phyloP scores from a whole-genome alignment of 2,113 vertebrate species.

The Neomonachus schauinslandi region DNA sequence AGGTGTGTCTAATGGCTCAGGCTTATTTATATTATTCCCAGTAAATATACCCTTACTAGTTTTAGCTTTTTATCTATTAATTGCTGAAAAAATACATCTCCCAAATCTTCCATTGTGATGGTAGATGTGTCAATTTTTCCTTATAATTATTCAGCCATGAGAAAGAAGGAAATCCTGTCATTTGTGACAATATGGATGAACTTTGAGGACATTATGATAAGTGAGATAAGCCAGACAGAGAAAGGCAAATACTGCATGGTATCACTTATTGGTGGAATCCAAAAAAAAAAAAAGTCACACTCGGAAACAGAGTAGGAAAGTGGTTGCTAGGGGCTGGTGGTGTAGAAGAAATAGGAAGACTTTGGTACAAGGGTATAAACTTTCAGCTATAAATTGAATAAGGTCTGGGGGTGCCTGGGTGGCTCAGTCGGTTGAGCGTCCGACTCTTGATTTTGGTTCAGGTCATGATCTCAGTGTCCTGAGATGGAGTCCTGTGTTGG shows the following conservation, averaged over 20 bases:
- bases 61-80: conserved; percentile 6
- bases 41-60: neutral
- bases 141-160: neutral
- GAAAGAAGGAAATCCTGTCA: neutral
- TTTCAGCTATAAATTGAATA: neutral
- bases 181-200: neutral
- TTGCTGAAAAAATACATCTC: conserved; percentile 42
- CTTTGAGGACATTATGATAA: neutral
- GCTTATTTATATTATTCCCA: neutral
- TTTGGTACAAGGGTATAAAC: neutral
- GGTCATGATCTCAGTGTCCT: neutral
- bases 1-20: neutral
- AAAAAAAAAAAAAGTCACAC: neutral
- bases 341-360: neutral
- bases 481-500: neutral
- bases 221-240: conserved; percentile 5
- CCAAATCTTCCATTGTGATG: neutral
- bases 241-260: neutral
- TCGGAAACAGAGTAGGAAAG: neutral
- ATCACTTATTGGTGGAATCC: neutral
- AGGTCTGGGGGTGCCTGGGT: neutral
- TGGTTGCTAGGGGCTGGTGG: neutral
- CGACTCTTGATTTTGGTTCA: neutral
- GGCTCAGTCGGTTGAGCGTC: neutral
- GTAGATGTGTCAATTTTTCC: neutral